Percentiles rank a stretch among this genome's conserved stretches.
Evolutionary conservation across 2,113 vertebrate species (phyloP).

Genomic region (Ophthalmolycus amberensis): DNA sequence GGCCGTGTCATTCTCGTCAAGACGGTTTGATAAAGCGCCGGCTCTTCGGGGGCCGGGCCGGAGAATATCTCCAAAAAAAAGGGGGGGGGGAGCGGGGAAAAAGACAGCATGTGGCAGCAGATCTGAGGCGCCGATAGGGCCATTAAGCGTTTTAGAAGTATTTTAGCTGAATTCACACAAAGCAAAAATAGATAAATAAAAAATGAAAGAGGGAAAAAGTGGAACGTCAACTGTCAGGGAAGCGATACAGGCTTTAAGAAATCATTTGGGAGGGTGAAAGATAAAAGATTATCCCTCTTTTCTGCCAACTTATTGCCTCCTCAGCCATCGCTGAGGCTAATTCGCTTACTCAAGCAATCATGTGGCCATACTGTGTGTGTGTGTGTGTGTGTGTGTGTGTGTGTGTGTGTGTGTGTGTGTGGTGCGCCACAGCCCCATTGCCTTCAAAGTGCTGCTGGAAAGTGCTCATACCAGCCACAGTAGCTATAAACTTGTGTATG

Average conservation of each 20-base stretch:
- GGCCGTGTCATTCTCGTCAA: slow-evolving; percentile 84
- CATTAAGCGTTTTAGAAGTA: slow-evolving; percentile 86
- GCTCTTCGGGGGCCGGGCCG: slow-evolving; percentile 71
- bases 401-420: slow-evolving; percentile 32
- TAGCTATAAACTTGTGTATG: slow-evolving; percentile 29
- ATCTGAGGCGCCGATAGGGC: slow-evolving; percentile 80
- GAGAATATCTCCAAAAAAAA: slow-evolving; percentile 74
- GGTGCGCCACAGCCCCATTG: slow-evolving; percentile 18
- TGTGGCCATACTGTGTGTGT: slow-evolving; percentile 56
- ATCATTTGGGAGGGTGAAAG: slow-evolving; percentile 81
- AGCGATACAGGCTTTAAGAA: slow-evolving; percentile 85
- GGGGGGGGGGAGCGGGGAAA: slow-evolving; percentile 24
- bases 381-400: slow-evolving; percentile 14
- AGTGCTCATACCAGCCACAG: slow-evolving; percentile 67
- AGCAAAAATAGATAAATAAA: slow-evolving; percentile 87
- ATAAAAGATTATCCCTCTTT: slow-evolving; percentile 85
- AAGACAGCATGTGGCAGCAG: slow-evolving; percentile 83
- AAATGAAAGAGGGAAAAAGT: slow-evolving; percentile 84
- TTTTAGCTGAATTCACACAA: slow-evolving; percentile 90
- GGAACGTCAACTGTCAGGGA: slow-evolving; percentile 83
- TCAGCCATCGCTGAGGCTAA: slow-evolving; percentile 79
- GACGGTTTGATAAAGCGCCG: slow-evolving; percentile 79
- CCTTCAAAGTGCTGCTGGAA: slow-evolving; percentile 63
- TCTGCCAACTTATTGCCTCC: slow-evolving; percentile 83
- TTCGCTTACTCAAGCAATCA: slow-evolving; percentile 85